Evolutionary conservation across 2,888 invertebrate species (phyloP), one percentile per base, ranked within the genome.

Genomic region (Campopleginae sp.): DNA sequence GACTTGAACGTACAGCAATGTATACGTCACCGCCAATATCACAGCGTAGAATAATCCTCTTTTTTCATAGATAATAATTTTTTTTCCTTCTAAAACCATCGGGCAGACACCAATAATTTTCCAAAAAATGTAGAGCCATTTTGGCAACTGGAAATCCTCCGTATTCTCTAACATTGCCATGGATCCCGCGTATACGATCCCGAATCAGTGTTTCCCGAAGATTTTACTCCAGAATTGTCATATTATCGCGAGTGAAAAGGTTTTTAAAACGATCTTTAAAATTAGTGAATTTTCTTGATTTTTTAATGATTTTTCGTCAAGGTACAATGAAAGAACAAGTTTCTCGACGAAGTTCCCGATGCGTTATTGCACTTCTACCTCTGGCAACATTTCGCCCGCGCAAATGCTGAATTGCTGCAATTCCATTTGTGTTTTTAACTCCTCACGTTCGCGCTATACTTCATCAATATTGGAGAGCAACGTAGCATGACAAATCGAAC

Each of bases 21-120:
- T 19, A 33, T 82, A 87, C 0, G 31, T 31, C 2, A 77, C 17
- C 7, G 70, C 61, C 3, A 86, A 46, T 14, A 81, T 42, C 33
- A 61, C n/a, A 8, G 86, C 72, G 44, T 87, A 87, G 27, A 82
- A 17, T 27, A 58, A 27, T 31, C 74, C 82, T 10, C 44, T 0
- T 42, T 31, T 77, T 1, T 82, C 80, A 38, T 44, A 31, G 6
- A 63, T 42, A 8, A 83, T 63, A 48, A 77, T 75, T 31, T 74
- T 58, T 14, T 23, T 54, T 42, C 80, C 58, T 2, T 58, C 61
- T 5, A 83, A 46, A 63, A 65, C 68, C 27, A 82, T 82, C 3
- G 87, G 87, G 51, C 83, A 87, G n/a, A 86, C 31, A 61, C 86
- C 87, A 33, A 88, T 6, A 33, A 87, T 58, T 82, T 80, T 81